Evolutionary conservation across 2,888 invertebrate genomes (phyloP).

Genomic region (Diploptera punctata): DNA sequence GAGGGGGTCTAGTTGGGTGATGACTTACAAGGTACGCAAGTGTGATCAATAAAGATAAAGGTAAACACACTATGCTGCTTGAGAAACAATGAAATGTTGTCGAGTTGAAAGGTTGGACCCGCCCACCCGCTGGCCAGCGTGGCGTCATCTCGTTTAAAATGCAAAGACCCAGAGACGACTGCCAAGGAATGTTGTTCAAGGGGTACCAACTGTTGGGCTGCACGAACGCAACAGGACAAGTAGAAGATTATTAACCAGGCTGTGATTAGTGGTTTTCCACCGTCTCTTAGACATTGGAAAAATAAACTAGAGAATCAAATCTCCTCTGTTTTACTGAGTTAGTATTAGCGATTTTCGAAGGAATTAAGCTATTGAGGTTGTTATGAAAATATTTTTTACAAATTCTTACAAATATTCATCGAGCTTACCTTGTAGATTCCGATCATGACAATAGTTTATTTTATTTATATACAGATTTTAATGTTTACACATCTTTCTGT

Average conservation of each 20-base stretch:
- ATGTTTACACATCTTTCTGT: too few relatives aligned
- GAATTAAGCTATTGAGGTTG: too few relatives aligned
- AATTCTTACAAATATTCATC: too few relatives aligned
- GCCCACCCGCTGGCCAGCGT: constrained; percentile 16
- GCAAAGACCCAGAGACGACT: constrained; percentile 5
- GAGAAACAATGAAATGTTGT: constrained; percentile 24
- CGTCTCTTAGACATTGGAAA: too few relatives aligned
- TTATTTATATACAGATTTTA: too few relatives aligned
- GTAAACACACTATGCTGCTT: constrained; percentile 11
- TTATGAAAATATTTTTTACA: too few relatives aligned
- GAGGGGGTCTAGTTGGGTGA: constrained; percentile 5
- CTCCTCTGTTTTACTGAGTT: too few relatives aligned
- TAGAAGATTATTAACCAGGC: background rate
- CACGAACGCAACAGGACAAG: too few relatives aligned
- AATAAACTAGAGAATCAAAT: too few relatives aligned
- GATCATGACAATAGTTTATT: too few relatives aligned
- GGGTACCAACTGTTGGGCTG: constrained; percentile 2
- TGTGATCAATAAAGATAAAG: constrained; percentile 24
- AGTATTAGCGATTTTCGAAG: too few relatives aligned
- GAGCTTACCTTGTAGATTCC: too few relatives aligned
- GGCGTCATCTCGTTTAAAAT: constrained; percentile 19
- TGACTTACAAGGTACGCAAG: constrained; percentile 24
- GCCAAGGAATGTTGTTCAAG: constrained; percentile 22
- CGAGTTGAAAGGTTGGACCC: constrained; percentile 21
- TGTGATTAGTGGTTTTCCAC: background rate